Conservation (phyloP, 2,113 vertebrate species). For the Crotalus helleri region DNA sequence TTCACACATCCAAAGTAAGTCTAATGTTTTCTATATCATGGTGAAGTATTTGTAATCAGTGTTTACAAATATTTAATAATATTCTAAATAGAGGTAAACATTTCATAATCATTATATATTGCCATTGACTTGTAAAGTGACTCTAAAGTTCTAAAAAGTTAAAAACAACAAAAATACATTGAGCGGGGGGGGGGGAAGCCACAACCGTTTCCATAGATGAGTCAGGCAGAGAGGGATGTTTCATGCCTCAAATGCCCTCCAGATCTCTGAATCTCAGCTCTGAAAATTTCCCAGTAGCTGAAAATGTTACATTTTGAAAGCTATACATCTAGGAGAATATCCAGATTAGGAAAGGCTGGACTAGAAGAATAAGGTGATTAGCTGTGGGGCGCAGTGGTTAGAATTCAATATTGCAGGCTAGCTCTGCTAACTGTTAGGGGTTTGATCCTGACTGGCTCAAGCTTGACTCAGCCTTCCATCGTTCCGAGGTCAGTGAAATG, state of each 20-base stretch:
- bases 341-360: neutral
- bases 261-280: neutral
- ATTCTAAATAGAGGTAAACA: neutral
- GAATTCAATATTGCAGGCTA: neutral
- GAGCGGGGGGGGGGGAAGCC: neutral
- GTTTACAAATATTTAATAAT: neutral
- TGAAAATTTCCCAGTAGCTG: neutral
- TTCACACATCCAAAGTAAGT: conserved; percentile 92
- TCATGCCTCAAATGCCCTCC: neutral
- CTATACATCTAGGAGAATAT: neutral
- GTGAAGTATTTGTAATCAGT: neutral
- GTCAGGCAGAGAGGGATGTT: neutral
- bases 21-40: conserved; percentile 1
- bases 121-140: neutral
- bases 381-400: neutral
- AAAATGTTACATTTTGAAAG: neutral
- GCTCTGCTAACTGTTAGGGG: neutral
- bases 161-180: neutral
- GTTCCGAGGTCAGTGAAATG: neutral
- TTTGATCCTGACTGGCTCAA: neutral
- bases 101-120: neutral
- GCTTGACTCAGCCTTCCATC: too few relatives aligned
- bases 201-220: neutral
- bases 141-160: neutral
- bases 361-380: neutral